Evolutionary conservation across 2,888 invertebrate genomes (phyloP).

Genomic region (Cerastoderma edule): DNA sequence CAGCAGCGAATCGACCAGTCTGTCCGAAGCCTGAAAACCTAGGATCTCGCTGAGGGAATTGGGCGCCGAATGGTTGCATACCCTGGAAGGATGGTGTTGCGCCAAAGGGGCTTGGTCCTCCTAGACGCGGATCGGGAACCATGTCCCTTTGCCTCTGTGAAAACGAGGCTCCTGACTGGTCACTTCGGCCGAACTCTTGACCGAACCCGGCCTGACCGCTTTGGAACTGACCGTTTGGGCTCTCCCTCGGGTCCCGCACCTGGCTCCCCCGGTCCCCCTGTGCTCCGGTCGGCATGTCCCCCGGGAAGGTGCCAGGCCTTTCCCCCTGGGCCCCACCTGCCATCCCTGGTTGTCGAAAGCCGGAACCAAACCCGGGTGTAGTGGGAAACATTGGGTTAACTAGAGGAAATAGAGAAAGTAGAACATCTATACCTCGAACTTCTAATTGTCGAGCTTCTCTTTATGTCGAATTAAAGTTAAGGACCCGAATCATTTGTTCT

Average conservation of each 20-base stretch:
- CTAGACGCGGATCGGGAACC: not conserved
- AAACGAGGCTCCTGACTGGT: not conserved
- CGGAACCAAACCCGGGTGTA: slow-evolving; percentile 27
- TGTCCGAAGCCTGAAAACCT: not conserved
- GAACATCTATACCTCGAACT: not conserved
- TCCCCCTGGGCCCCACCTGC: not conserved
- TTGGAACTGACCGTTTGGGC: slow-evolving; percentile 24
- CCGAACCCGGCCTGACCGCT: slow-evolving; percentile 12
- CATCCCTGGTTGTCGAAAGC: slow-evolving; percentile 7
- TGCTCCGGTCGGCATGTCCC: not conserved
- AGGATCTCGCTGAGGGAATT: not conserved
- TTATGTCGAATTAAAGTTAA: not conserved
- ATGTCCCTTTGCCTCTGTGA: not conserved
- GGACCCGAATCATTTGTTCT: not conserved
- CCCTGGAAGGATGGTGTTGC: not conserved
- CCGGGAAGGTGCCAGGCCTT: not conserved
- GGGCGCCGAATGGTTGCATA: not conserved
- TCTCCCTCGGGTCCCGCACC: too few species aligned
- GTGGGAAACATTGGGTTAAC: slow-evolving; percentile 36
- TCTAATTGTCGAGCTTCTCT: too few species aligned
- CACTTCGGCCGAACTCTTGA: slow-evolving; percentile 37
- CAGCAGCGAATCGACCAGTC: not conserved
- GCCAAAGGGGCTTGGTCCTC: not conserved
- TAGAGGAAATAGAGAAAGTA: not conserved
- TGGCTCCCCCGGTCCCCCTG: not conserved